phyloP scores from a whole-genome alignment of 2,797 vertebrate species.

The Antrozous pallidus region DNA sequence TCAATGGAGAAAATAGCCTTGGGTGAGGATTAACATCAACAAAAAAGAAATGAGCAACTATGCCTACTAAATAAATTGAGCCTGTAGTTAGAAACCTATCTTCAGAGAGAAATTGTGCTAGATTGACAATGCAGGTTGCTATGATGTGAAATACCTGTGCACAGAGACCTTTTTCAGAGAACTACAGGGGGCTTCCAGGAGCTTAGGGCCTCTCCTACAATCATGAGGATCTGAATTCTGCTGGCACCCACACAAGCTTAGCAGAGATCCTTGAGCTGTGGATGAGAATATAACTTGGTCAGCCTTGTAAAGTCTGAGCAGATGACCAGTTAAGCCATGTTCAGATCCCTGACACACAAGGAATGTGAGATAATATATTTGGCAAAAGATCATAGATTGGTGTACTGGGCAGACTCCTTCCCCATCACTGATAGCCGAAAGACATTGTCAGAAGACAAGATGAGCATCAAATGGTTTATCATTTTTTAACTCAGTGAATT shows the following conservation, averaged over 20 bases:
- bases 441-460: constrained; percentile 90
- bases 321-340: neutral
- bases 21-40: no score
- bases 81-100: neutral
- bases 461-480: constrained; percentile 93
- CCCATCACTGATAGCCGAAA: neutral
- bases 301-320: neutral
- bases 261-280: neutral
- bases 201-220: neutral
- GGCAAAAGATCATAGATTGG: constrained; percentile 83
- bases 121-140: neutral
- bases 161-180: neutral
- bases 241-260: neutral
- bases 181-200: neutral
- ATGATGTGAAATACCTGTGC: neutral
- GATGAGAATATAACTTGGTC: neutral
- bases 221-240: neutral
- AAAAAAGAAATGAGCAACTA: neutral
- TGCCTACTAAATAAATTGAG: neutral
- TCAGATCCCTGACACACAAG: neutral
- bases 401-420: no score
- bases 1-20: no score
- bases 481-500: constrained; percentile 89
- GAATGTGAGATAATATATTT: neutral
- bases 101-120: neutral